Evolutionary conservation across 53 echinoderm and acorn worm species (phyloP), one percentile per base, ranked within the genome.

Genomic region (Hippasteria phrygiana): DNA sequence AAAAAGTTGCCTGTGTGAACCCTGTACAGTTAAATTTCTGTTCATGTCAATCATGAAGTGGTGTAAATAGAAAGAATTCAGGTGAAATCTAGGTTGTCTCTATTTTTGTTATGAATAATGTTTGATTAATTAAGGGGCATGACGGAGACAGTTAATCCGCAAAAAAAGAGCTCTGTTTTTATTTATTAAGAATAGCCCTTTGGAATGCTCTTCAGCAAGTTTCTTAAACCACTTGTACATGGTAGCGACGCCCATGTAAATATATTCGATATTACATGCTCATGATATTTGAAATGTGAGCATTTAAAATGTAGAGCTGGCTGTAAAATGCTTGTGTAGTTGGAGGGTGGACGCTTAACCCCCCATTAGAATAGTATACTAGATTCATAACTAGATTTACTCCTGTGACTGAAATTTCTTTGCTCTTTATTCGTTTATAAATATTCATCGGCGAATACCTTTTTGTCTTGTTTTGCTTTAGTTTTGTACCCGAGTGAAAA

Each of bases 1-100:
- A 18, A 50, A 33, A 27, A 62, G 5, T 43, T 31, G 45, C 45
- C 63, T 65, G 66, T 24, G 28, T 26, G 43, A 46, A 43, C 65
- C 43, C 43, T 81, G 81, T 81, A 81, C 43, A 81, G 81, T 42
- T 42, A 65, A n/a, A 40, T 2, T 22, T 12, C 24, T 81, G 81
- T 81, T 81, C 64, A 64, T 81, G 81, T 43, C 9, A 81, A 81
- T 81, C 81, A 81, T 81, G 81, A 63, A 65, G 56, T 63, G 22
- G 5, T 72, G 81, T 81, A 81, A 81, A 81, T 81, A 81, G 81
- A 81, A 9, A 63, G 65, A 81, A 81, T 62, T 81, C 81, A 81
- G 81, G 65, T 65, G 28, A 81, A 43, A 81, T 81, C 81, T 81
- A 64, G 45, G 65, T 81, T 64, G 64, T 81, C 43, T 81, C 81